Evolutionary conservation across 2,888 invertebrate species (phyloP), one percentile per base, ranked within the genome.

Genomic region (Drosophila nigricruria): DNA sequence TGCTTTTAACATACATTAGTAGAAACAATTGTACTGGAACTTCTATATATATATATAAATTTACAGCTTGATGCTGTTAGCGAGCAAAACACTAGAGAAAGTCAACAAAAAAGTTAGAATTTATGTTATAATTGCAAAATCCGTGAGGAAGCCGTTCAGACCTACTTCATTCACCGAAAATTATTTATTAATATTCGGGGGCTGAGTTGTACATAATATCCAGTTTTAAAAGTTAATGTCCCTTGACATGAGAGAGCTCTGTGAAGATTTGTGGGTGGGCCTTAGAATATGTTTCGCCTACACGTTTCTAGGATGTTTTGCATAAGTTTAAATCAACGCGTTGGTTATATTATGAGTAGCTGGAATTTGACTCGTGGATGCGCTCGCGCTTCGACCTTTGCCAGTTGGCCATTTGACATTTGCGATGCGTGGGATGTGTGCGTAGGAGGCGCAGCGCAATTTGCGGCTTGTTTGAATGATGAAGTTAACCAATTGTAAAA

Each of bases 401-500:
- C 18, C 62, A 45, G 62, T 64, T 66, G 57, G 45, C 62, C 53
- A 62, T 56, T 63, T 70, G 52, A 57, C 47, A 77, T 80, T 77
- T 53, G 25, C 38, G 30, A 57, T 43, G 59, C 52, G 38, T 36
- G 47, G 38, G 36, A n/a, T 68, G 76, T 59, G 60, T 70, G 73
- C 18, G 47, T 49, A n/a, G 82, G 77, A 57, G 73, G 66, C 69
- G 43, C 64, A 25, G 54, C 76, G 53, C 68, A 87, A 87, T 81
- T 89, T 81, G 82, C 66, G 82, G 78, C 72, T 73, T 72, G 76
- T 70, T 73, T 77, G 61, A 88, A 88, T 67, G 66, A 81, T 82
- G 78, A 89, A 89, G 80, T 78, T 91, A 88, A 80, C 74, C 89
- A 88, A 81, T 82, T 90, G 89, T 79, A 77, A 84, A 89, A 90